A percentile compares a stretch with the other conserved stretches of the same genome.
These are phyloP conservation scores for Ochropleura leucogaster DNA, from an alignment of 2,888 invertebrate species.

Conservation along the genomic window DNA sequence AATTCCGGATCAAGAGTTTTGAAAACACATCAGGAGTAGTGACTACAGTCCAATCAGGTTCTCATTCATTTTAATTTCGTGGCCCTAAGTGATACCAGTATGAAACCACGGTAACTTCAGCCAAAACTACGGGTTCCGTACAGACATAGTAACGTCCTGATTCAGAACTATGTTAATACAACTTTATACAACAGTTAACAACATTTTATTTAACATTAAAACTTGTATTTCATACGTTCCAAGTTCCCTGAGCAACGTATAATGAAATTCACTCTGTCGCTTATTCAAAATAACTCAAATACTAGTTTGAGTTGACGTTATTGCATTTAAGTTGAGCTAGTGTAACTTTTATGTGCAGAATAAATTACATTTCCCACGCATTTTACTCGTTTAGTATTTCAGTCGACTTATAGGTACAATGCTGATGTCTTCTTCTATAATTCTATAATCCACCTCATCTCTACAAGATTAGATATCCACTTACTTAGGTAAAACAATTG, in stretches of 20 bases:
- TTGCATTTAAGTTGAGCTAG: slow-evolving; percentile 19
- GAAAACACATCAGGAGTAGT: too few relatives aligned
- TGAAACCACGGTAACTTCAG: too few relatives aligned
- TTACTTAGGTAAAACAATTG: not conserved
- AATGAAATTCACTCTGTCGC: slow-evolving; percentile 16
- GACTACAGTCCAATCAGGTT: too few relatives aligned
- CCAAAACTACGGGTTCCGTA: too few relatives aligned
- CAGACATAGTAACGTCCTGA: too few relatives aligned
- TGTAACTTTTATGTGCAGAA: slow-evolving; percentile 16
- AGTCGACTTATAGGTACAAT: not conserved
- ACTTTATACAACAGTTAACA: not conserved
- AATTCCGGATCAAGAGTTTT: too few relatives aligned
- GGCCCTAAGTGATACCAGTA: too few relatives aligned
- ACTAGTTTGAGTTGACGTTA: slow-evolving; percentile 2
- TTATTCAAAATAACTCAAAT: slow-evolving; percentile 26
- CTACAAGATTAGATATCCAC: not conserved
- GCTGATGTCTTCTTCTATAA: not conserved
- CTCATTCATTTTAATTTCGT: too few relatives aligned
- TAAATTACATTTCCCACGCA: not conserved
- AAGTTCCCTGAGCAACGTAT: slow-evolving; percentile 3
- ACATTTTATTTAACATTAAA: slow-evolving; percentile 7
- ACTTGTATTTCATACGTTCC: slow-evolving; percentile 9
- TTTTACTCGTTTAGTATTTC: not conserved
- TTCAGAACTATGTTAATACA: not conserved
- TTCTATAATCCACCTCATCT: too few relatives aligned